These are phyloP conservation scores for Drosophila watanabei DNA, from an alignment of 1,140 invertebrate genomes.

Conservation along the genomic window DNA sequence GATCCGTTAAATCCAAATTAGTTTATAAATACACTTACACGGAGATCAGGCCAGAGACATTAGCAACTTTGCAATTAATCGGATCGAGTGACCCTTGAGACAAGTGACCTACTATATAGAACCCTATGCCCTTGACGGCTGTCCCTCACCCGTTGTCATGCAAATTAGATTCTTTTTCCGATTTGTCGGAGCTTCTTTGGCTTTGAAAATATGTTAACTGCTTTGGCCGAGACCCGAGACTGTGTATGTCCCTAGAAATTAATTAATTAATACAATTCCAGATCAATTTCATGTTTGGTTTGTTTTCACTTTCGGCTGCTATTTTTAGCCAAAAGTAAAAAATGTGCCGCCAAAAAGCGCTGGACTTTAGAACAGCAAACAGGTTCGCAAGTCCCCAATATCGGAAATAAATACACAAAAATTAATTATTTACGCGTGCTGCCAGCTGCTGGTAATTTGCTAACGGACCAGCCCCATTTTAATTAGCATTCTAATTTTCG, in stretches of 20 bases:
- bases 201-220: constrained; percentile 33
- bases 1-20: constrained; percentile 59
- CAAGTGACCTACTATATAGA: constrained; percentile 37
- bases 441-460: constrained; percentile 19
- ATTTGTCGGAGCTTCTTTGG: neutral
- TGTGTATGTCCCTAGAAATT: constrained; percentile 24
- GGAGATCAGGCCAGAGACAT: constrained; percentile 41
- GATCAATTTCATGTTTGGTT: constrained; percentile 1
- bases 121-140: constrained; percentile 38
- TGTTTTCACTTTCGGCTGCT: constrained; percentile 4
- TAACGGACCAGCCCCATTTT: constrained; percentile 18
- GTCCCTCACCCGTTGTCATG: constrained; percentile 25
- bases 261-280: constrained; percentile 45
- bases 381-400: constrained; percentile 7
- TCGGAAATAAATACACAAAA: constrained; percentile 17
- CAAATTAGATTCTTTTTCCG: constrained; percentile 12
- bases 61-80: constrained; percentile 40
- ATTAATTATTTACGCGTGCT: constrained; percentile 29
- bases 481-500: constrained; percentile 40
- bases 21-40: constrained; percentile 9
- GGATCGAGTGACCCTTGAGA: constrained; percentile 20
- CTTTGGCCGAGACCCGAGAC: constrained; percentile 25
- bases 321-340: constrained; percentile 33
- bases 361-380: constrained; percentile 28
- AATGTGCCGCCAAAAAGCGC: constrained; percentile 29